phyloP scores from a whole-genome alignment of 2,888 invertebrate genomes.

The Dasysyrphus albostriatus region DNA sequence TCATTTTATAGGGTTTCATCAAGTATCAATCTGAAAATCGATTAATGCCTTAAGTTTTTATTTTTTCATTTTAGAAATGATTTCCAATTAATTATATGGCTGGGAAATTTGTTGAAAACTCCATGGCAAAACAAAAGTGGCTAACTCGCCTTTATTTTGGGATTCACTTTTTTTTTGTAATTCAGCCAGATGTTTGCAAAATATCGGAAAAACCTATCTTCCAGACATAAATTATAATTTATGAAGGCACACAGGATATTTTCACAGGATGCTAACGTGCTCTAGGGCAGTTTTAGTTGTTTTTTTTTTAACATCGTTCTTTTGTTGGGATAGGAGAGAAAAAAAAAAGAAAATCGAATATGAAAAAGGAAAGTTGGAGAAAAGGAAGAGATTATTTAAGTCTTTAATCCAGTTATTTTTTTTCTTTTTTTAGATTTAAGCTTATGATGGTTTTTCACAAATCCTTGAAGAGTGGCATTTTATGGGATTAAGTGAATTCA shows the following conservation, averaged over 20 bases:
- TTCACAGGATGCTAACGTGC: conserved; percentile 69
- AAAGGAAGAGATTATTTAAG: conserved; percentile 41
- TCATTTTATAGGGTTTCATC: conserved; percentile 18
- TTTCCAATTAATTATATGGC: conserved; percentile 58
- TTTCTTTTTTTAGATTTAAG: conserved; percentile 38
- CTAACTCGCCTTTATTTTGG: conserved; percentile 16
- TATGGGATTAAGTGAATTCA: conserved; percentile 60
- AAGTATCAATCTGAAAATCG: conserved; percentile 70
- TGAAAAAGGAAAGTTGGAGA: neutral
- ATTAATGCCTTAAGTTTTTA: conserved; percentile 47
- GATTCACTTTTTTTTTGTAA: conserved; percentile 36
- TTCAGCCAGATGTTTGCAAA: conserved; percentile 67
- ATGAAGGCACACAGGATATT: conserved; percentile 67
- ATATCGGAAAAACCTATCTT: conserved; percentile 67
- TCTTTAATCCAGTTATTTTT: conserved; percentile 55
- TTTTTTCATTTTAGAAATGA: conserved; percentile 47
- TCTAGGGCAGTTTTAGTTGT: conserved; percentile 55
- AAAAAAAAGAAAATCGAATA: conserved; percentile 25
- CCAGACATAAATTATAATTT: conserved; percentile 74
- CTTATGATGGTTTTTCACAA: conserved; percentile 53
- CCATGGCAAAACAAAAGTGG: conserved; percentile 8
- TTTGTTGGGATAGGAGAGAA: conserved; percentile 42
- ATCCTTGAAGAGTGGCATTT: conserved; percentile 66
- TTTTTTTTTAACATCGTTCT: conserved; percentile 24
- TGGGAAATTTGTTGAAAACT: conserved; percentile 59